phyloP scores from a whole-genome alignment of 1,140 invertebrate genomes.

The Anoplophora glabripennis region DNA sequence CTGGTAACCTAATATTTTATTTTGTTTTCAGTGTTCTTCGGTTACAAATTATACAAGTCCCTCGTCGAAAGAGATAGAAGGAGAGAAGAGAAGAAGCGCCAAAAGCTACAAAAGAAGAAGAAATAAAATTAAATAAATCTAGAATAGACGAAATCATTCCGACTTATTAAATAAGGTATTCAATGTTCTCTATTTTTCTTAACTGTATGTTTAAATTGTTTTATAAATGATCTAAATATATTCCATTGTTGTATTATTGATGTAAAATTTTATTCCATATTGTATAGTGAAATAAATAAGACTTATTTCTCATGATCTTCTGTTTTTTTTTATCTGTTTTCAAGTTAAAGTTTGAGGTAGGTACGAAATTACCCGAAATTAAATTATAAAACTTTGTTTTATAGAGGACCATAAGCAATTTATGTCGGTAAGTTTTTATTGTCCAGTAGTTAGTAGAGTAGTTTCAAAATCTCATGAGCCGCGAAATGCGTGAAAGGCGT shows the following conservation, averaged over 20 bases:
- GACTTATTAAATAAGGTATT: background rate
- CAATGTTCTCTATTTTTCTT: background rate
- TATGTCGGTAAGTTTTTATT: too few species aligned
- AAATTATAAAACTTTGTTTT: too few species aligned
- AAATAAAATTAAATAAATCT: conserved; percentile 44
- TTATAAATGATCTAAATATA: conserved; percentile 4
- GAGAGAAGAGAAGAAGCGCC: conserved; percentile 68
- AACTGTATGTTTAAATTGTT: conserved; percentile 7
- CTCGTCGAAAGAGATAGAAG: conserved; percentile 68
- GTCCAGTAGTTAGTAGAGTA: too few species aligned
- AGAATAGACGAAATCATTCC: background rate
- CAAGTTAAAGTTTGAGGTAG: too few species aligned
- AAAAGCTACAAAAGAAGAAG: conserved; percentile 62
- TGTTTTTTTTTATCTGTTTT: too few species aligned
- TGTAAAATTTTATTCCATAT: conserved; percentile 15
- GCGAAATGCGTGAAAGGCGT: too few species aligned
- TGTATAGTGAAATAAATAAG: conserved; percentile 6
- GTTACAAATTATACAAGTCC: conserved; percentile 77
- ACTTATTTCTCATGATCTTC: background rate
- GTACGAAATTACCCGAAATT: too few species aligned
- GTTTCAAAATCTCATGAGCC: too few species aligned
- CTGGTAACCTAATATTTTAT: conserved; percentile 16
- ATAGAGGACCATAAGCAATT: too few species aligned
- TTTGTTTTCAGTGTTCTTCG: conserved; percentile 74
- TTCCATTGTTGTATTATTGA: conserved; percentile 8